phyloP scores from a whole-genome alignment of 2,113 vertebrate genomes.

The Orthonyx spaldingii region DNA sequence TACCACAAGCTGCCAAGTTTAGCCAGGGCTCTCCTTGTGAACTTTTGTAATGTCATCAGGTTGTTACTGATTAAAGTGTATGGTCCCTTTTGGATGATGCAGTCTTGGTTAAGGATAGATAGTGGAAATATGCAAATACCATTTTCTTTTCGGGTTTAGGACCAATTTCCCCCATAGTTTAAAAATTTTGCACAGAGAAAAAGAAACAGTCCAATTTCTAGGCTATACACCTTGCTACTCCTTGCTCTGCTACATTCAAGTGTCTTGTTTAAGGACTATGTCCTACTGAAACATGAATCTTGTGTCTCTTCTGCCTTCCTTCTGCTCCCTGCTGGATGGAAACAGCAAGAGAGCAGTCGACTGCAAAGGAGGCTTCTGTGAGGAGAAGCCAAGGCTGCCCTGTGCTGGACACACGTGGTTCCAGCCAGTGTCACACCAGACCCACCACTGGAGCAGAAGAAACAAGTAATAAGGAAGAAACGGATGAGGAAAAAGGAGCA shows the following conservation, averaged over 20 bases:
- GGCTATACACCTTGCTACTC: neutral
- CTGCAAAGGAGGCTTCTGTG: neutral
- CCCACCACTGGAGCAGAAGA: rapidly evolving
- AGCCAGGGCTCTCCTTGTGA: neutral
- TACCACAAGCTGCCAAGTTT: rapidly evolving
- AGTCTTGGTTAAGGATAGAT: neutral
- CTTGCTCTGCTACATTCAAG: neutral
- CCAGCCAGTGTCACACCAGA: neutral
- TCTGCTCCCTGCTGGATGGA: neutral
- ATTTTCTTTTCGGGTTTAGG: neutral
- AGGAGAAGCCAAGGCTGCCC: neutral
- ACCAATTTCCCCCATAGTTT: neutral
- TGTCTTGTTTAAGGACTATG: neutral
- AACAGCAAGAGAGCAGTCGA: rapidly evolving
- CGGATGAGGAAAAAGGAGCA: neutral
- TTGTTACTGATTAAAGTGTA: neutral
- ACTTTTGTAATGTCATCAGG: neutral
- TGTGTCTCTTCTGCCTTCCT: neutral
- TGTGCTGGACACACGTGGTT: rapidly evolving
- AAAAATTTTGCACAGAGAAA: neutral
- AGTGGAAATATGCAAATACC: neutral
- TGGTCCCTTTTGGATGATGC: neutral
- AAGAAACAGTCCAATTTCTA: neutral
- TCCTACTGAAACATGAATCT: neutral
- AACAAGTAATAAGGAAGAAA: neutral